Conservation (phyloP, 2,888 invertebrate species). For the Cantharis flavilabris region DNA sequence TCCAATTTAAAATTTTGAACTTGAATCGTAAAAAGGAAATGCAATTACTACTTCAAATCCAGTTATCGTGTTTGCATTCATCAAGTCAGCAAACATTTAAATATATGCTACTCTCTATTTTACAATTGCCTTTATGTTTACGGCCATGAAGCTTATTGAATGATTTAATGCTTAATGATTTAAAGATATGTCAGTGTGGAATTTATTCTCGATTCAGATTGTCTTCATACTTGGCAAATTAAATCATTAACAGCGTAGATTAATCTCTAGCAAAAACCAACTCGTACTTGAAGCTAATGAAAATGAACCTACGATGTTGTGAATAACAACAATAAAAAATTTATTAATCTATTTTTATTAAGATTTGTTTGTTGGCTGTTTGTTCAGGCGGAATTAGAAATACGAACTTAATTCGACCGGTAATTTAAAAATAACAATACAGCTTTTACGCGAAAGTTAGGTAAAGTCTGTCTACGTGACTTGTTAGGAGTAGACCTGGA, state of each 20-base stretch:
- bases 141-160: slow-evolving; percentile 9
- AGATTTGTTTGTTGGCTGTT: background rate
- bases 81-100: background rate
- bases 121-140: slow-evolving; percentile 1
- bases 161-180: slow-evolving; percentile 1
- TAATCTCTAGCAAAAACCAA: background rate
- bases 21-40: background rate
- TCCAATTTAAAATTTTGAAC: background rate
- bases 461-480: background rate
- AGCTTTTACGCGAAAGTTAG: background rate
- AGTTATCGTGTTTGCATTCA: background rate
- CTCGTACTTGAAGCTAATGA: background rate
- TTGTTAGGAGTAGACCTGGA: background rate
- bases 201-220: background rate
- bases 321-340: background rate
- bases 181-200: background rate
- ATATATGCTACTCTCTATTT: slow-evolving; percentile 1
- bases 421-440: background rate
- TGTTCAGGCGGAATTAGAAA: background rate
- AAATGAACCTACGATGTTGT: background rate
- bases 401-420: background rate
- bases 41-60: background rate
- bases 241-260: background rate
- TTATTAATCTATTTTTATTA: background rate
- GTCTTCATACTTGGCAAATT: background rate